A percentile compares a stretch with the other conserved stretches of the same genome.
Evolutionary conservation across 1,140 invertebrate genomes (phyloP).

Genomic region (Aethina tumida): DNA sequence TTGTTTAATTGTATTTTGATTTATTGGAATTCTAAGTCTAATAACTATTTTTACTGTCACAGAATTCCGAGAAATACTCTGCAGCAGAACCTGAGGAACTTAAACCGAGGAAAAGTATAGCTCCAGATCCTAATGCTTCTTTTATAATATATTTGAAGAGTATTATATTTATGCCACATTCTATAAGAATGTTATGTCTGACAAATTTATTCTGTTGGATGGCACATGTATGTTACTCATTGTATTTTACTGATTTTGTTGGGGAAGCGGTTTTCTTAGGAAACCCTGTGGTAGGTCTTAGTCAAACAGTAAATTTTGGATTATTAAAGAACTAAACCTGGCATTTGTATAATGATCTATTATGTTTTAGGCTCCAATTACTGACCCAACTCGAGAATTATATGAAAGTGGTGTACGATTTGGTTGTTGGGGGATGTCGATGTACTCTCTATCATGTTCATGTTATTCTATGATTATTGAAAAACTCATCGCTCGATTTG

Average conservation of each 20-base stretch:
- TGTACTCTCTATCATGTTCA: conserved; percentile 91
- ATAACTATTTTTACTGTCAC: no score
- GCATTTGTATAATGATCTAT: conserved; percentile 1
- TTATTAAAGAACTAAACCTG: not conserved
- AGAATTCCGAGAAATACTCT: no score
- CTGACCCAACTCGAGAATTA: conserved; percentile 46
- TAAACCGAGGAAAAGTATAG: conserved; percentile 20
- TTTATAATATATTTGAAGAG: conserved; percentile 73
- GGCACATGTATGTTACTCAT: conserved; percentile 92
- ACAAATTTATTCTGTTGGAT: conserved; percentile 97
- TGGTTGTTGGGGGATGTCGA: conserved; percentile 93
- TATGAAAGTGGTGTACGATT: conserved; percentile 90
- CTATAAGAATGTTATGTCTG: conserved; percentile 75
- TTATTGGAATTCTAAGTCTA: no score
- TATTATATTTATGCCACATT: conserved; percentile 82
- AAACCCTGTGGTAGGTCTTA: conserved; percentile 62
- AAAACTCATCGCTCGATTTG: conserved; percentile 70
- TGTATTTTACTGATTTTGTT: conserved; percentile 96
- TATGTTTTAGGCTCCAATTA: conserved; percentile 53
- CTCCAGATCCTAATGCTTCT: conserved; percentile 39
- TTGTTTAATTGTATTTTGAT: no score
- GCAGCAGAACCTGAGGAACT: no score
- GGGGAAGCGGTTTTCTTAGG: conserved; percentile 92
- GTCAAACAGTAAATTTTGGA: not conserved
- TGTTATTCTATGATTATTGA: conserved; percentile 87